Base-by-base conservation (phyloP, 2,113 vertebrate genomes). In the Silurus meridionalis region DNA sequence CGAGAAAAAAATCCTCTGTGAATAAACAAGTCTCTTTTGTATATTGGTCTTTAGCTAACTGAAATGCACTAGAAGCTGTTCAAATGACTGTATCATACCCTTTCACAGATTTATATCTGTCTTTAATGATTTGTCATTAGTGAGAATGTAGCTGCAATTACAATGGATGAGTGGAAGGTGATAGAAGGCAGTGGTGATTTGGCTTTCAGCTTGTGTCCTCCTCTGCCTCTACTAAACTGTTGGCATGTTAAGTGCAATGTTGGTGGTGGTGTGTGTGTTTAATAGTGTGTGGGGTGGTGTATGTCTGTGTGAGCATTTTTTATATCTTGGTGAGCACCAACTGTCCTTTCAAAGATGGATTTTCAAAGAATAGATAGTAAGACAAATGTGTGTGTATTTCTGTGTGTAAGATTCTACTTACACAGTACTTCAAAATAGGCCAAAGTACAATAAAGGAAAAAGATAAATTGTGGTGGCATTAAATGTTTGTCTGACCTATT, bases 201-300 rank as follows among this genome's bases (percentile, higher is more conserved):
- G 77, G 85, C 25, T 85, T 85, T 89, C 85, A 88, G 86, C n/a
- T 79, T 79, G 71, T 85, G 61, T 72, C 83, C 82, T 83, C 67
- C 61, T 81, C 83, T 83, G 71, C 58, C 66, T 58, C 37, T 53
- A 10, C 4, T 80, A 50, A 72, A 74, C 79, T 50, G 72, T 28
- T 89, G 85, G 86, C 86, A 82, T 84, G 88, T 85, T 83, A 90
- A 89, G 86, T 72, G 85, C 84, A 85, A 58, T 82, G 71, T 78
- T 86, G 75, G 69, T 89, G 85, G 77, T 86, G 75, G 71, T 84
- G 77, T 37, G 37, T 37, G 37, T 37, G 37, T 37, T 37, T 37
- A 37, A 37, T 37, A 37, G 72, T 37, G 80, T 85, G 87, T 90
- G 85, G 83, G 14, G 25, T 46, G 67, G 48, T 52, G 71, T 50